Conservation (phyloP, 2,797 vertebrate genomes). For the Eurystomus glaucurus region DNA sequence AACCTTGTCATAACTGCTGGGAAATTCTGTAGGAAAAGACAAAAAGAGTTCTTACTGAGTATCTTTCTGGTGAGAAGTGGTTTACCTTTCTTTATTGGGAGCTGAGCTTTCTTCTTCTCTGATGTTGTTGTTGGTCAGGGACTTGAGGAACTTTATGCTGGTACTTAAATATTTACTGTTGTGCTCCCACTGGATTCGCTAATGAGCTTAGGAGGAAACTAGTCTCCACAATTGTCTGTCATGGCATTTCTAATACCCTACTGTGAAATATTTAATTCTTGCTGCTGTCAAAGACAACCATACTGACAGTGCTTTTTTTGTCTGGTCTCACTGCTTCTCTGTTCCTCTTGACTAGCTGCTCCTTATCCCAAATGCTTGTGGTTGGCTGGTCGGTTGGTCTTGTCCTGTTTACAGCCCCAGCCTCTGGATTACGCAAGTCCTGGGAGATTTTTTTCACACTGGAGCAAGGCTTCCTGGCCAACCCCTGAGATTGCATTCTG, state of each 20-base stretch:
- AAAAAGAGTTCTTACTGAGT: background rate
- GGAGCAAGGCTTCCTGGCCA: background rate
- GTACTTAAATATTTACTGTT: background rate
- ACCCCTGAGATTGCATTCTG: background rate
- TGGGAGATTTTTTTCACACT: background rate
- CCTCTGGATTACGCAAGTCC: conserved; percentile 25
- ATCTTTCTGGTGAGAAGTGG: background rate
- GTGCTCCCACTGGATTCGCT: conserved; percentile 7
- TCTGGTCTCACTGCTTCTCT: conserved; percentile 4
- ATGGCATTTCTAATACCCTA: background rate
- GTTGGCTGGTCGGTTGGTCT: conserved; percentile 19
- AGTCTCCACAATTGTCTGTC: background rate
- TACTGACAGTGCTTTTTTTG: background rate
- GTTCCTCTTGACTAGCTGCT: background rate
- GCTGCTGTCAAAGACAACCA: background rate
- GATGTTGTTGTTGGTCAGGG: background rate
- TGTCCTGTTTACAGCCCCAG: conserved; percentile 9
- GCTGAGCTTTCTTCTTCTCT: background rate
- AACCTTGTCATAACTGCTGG: background rate
- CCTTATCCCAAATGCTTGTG: conserved; percentile 48
- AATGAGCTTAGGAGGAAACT: background rate
- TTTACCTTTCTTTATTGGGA: conserved; percentile 4
- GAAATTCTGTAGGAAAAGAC: background rate
- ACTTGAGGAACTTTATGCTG: background rate
- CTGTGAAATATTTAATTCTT: conserved; percentile 8